phyloP scores from a whole-genome alignment of 2,888 invertebrate species.

The Pharmacophagus antenor region DNA sequence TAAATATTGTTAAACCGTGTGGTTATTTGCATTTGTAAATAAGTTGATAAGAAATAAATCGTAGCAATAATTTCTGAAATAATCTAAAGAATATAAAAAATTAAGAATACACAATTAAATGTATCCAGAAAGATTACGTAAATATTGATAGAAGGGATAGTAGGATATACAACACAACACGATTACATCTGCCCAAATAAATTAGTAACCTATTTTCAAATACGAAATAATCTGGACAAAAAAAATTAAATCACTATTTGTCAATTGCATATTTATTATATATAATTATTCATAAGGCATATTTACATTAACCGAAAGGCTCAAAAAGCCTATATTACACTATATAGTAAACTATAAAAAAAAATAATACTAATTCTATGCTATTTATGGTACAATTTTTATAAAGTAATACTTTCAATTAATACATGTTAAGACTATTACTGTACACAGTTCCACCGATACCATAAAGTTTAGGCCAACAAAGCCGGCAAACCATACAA shows the following conservation, averaged over 20 bases:
- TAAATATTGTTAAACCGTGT: too few species aligned
- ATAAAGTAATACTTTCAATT: conserved; percentile 70
- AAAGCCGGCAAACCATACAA: conserved; percentile 38
- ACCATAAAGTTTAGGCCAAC: conserved; percentile 32
- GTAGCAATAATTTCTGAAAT: background rate
- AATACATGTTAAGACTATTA: conserved; percentile 54
- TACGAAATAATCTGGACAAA: background rate
- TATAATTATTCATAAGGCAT: conserved; percentile 8
- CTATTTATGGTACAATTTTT: conserved; percentile 39
- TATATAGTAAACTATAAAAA: conserved; percentile 21
- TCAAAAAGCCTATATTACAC: conserved; percentile 24
- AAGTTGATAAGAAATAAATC: background rate
- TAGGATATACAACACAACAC: background rate
- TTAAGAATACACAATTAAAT: background rate
- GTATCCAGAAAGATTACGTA: background rate
- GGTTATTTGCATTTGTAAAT: background rate
- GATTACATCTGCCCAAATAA: background rate
- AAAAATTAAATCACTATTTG: background rate
- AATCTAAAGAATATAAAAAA: background rate
- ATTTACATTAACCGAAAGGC: conserved; percentile 25
- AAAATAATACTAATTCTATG: conserved; percentile 29
- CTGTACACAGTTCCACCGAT: conserved; percentile 21
- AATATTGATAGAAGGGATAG: background rate
- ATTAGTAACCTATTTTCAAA: background rate
- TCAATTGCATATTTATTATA: background rate